A percentile compares a stretch with the other conserved stretches of the same genome.
phyloP scores from a whole-genome alignment of 2,888 invertebrate genomes.

The Cyrtodaria siliqua region DNA sequence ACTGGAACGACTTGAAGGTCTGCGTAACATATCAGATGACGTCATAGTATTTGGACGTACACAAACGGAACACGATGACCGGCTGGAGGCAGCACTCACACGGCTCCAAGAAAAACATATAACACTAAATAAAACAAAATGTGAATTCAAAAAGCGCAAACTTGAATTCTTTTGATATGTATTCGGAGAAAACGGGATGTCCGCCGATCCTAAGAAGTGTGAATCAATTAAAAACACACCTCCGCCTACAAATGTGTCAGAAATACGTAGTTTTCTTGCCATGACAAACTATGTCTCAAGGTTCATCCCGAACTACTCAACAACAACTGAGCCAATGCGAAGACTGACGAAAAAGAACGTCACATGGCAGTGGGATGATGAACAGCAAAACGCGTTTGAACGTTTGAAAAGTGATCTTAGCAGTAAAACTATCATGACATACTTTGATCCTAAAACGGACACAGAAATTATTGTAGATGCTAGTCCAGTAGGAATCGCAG shows the following conservation, averaged over 20 bases:
- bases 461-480: slow-evolving; percentile 7
- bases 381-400: slow-evolving; percentile 55
- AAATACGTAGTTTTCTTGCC: neutral
- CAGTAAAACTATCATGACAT: slow-evolving; percentile 14
- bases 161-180: slow-evolving; percentile 32
- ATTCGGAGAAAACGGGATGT: slow-evolving; percentile 24
- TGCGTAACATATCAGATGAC: too few relatives aligned
- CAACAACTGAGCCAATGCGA: slow-evolving; percentile 3
- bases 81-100: slow-evolving; percentile 67
- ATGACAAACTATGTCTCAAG: slow-evolving; percentile 37
- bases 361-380: slow-evolving; percentile 7
- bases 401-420: slow-evolving; percentile 45
- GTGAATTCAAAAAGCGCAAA: slow-evolving; percentile 8
- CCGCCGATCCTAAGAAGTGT: slow-evolving; percentile 16
- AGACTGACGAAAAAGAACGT: slow-evolving; percentile 2
- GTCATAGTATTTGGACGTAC: too few relatives aligned
- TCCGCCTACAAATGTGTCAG: neutral
- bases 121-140: slow-evolving; percentile 16
- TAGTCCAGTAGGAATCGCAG: too few relatives aligned
- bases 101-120: slow-evolving; percentile 17
- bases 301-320: slow-evolving; percentile 24
- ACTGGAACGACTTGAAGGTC: too few relatives aligned
- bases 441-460: slow-evolving; percentile 45
- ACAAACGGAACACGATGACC: neutral
- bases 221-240: neutral